phyloP scores from a whole-genome alignment of 64 coral and sea anemone species.

The Pocillopora damicornis region DNA sequence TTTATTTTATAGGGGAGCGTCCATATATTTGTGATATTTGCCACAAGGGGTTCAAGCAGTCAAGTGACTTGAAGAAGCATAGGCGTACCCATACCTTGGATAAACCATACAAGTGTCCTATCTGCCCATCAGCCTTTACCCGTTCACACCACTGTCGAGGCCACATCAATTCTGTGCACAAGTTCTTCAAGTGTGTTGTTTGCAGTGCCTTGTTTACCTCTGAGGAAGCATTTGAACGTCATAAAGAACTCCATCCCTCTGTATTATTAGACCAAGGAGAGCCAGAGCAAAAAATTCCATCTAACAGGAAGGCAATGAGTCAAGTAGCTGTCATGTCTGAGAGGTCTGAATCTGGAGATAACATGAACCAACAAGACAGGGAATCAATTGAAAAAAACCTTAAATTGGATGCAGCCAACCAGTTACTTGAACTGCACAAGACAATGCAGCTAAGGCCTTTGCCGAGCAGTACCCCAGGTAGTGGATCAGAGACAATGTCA shows the following conservation, averaged over 20 bases:
- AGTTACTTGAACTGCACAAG: constrained; percentile 40
- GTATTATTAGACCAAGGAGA: constrained; percentile 26
- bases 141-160: constrained; percentile 89
- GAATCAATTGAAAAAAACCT: constrained; percentile 17
- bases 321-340: background rate
- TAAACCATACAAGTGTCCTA: constrained; percentile 89
- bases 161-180: constrained; percentile 85
- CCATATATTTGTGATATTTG: constrained; percentile 94
- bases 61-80: constrained; percentile 97
- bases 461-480: background rate
- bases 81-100: constrained; percentile 67
- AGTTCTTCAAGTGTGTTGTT: constrained; percentile 78
- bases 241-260: constrained; percentile 75
- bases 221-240: constrained; percentile 77
- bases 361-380: background rate
- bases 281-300: background rate
- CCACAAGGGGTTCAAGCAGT: constrained; percentile 95
- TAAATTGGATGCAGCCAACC: constrained; percentile 27
- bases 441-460: background rate
- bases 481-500: constrained; percentile 30
- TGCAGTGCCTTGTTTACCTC: constrained; percentile 88
- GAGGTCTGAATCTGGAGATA: background rate
- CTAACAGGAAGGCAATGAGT: background rate
- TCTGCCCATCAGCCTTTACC: constrained; percentile 88
- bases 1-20: constrained; percentile 66